phyloP scores from a whole-genome alignment of 2,113 vertebrate genomes.

The Rhabdomys dilectus region DNA sequence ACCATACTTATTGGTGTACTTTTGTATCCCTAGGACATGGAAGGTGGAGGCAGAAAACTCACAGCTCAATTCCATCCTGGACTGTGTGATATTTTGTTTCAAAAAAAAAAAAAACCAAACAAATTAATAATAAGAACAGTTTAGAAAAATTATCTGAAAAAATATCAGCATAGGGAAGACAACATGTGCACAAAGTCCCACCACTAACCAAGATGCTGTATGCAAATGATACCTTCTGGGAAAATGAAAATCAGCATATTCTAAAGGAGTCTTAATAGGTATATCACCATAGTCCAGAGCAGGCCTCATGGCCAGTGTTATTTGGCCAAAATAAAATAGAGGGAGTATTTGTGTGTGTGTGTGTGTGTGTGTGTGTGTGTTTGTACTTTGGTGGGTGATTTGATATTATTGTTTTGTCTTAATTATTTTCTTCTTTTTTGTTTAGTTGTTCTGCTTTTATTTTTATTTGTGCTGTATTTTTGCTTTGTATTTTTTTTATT shows the following conservation, averaged over 20 bases:
- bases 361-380: background rate
- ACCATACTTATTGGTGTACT: rapidly evolving
- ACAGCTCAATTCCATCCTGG: background rate
- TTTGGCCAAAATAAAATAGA: background rate
- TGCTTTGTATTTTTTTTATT: no score
- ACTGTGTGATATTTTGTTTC: background rate
- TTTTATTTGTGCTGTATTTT: no score
- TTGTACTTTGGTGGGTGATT: no score
- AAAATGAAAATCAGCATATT: background rate
- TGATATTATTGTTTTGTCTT: no score
- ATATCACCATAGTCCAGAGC: background rate
- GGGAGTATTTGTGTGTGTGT: background rate
- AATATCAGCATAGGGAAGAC: background rate
- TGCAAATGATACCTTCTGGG: background rate
- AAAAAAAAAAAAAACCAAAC: background rate
- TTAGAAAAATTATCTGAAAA: background rate
- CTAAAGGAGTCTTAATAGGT: background rate
- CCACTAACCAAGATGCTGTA: background rate
- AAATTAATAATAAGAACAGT: background rate
- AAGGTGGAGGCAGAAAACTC: background rate
- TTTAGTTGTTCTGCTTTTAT: no score
- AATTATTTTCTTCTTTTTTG: no score
- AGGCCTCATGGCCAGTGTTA: background rate
- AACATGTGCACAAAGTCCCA: background rate
- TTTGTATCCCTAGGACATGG: no score